phyloP scores from a whole-genome alignment of 1,140 invertebrate genomes.

The Papilio aristodemus region DNA sequence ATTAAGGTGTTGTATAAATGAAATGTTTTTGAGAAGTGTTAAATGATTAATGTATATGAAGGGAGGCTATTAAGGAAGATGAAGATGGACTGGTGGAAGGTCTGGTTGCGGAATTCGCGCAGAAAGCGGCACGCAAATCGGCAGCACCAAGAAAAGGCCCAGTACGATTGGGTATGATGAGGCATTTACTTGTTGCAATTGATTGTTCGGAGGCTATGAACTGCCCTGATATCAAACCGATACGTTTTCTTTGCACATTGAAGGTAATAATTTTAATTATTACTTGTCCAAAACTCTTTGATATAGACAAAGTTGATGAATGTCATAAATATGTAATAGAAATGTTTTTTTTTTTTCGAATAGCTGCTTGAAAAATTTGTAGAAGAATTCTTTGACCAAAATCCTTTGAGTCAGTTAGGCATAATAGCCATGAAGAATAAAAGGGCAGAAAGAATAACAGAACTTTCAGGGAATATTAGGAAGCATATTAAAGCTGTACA shows the following conservation, averaged over 20 bases:
- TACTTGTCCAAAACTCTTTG: not conserved
- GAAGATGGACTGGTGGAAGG: conserved; percentile 94
- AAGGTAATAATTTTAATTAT: conserved; percentile 84
- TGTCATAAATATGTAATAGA: no score
- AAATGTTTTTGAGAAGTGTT: conserved; percentile 1
- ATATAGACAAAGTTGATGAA: not conserved
- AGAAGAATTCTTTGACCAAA: conserved; percentile 98
- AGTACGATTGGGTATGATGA: conserved; percentile 96
- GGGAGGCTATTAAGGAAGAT: conserved; percentile 98
- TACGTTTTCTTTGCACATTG: conserved; percentile 91
- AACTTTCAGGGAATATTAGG: conserved; percentile 92
- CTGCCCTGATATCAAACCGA: conserved; percentile 97
- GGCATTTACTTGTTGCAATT: conserved; percentile 94
- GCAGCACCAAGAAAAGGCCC: conserved; percentile 86
- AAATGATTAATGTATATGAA: conserved; percentile 58
- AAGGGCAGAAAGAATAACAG: conserved; percentile 94
- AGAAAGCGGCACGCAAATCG: conserved; percentile 88
- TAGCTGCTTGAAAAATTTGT: conserved; percentile 96
- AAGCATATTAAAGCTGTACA: conserved; percentile 88
- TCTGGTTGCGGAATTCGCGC: conserved; percentile 93
- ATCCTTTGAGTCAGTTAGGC: conserved; percentile 98
- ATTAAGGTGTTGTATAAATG: not conserved
- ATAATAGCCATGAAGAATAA: conserved; percentile 96
- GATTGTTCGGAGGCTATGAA: conserved; percentile 97
- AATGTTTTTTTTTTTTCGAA: no score